Evolutionary conservation across 2,113 vertebrate genomes (phyloP), one percentile per base, ranked within the genome.

Genomic region (Hiodon alosoides): DNA sequence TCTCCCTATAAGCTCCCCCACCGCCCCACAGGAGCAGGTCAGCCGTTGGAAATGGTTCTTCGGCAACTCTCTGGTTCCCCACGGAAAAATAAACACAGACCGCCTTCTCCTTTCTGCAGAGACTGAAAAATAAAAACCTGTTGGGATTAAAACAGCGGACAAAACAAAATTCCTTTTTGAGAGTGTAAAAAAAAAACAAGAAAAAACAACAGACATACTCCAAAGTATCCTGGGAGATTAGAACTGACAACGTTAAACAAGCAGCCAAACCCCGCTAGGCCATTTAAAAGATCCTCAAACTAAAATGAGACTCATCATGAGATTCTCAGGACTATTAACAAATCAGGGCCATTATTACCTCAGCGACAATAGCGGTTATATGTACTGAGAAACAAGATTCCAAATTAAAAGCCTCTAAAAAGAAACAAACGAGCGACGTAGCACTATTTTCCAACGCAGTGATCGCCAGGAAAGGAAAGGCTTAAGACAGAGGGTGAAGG

Each of bases 31-130:
- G 51, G 67, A 52, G 67, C 14, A 68, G 67, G 67, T 68, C 67
- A 68, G 67, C 9, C n/a, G 67, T 13, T 52, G 67, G 50, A 6
- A 50, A 48, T 13, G 67, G 47, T 68, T 48, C 48, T 65, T 68
- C 51, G 67, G 67, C 67, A 68, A n/a, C 67, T 68, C 47, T 68
- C 67, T 68, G 47, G 9, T 68, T 68, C 67, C 5, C 67, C 13
- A 52, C 47, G 50, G 31, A 13, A 52, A 52, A 68, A 68, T 68
- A 68, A 68, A n/a, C 51, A 46, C 62, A 68, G 47, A 68, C 67
- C 50, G 6, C 51, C 47, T 11, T 11, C 10, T 31, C 51, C 47
- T 52, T 31, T 51, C 50, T 14, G 67, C 50, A 46, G 51, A 51
- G 13, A n/a, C 13, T 67, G 66, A 67, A 31, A 31, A 31, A 31